Conservation (phyloP, 2,113 vertebrate species). For the Aspidoscelis tigris region DNA sequence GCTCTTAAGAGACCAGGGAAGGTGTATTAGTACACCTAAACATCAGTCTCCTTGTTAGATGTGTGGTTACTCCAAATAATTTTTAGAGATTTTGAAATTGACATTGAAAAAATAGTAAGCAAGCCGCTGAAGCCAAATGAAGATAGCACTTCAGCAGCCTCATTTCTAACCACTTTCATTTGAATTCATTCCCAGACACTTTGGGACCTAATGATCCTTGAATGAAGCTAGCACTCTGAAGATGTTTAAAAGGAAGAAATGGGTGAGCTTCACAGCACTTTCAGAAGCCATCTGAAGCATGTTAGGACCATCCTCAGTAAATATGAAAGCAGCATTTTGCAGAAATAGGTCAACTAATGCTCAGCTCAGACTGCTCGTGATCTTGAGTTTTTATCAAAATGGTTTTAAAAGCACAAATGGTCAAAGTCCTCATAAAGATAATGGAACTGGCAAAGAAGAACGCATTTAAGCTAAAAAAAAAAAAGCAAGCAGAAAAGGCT, state of each 20-base stretch:
- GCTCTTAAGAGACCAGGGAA: too few species aligned
- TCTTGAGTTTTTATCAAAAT: constrained; percentile 25
- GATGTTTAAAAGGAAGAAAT: constrained; percentile 25
- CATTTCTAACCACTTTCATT: neutral
- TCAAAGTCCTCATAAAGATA: neutral
- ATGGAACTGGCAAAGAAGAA: neutral
- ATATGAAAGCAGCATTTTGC: neutral
- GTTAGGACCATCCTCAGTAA: constrained; percentile 34
- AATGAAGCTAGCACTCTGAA: constrained; percentile 24
- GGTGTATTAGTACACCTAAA: too few species aligned
- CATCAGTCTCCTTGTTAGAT: too few species aligned
- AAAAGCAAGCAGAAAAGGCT: neutral
- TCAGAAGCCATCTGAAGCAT: constrained; percentile 24
- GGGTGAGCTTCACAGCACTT: neutral
- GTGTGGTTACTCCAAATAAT: too few species aligned
- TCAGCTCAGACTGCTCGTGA: neutral
- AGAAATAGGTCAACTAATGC: neutral
- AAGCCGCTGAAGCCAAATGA: constrained; percentile 28
- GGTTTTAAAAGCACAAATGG: constrained; percentile 16
- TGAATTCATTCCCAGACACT: neutral
- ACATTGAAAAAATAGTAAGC: neutral
- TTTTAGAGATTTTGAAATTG: neutral
- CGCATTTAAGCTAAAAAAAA: neutral
- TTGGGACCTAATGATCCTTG: constrained; percentile 34
- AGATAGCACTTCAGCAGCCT: neutral